phyloP scores from a whole-genome alignment of 2,113 vertebrate genomes.

The Colinus virginianus region DNA sequence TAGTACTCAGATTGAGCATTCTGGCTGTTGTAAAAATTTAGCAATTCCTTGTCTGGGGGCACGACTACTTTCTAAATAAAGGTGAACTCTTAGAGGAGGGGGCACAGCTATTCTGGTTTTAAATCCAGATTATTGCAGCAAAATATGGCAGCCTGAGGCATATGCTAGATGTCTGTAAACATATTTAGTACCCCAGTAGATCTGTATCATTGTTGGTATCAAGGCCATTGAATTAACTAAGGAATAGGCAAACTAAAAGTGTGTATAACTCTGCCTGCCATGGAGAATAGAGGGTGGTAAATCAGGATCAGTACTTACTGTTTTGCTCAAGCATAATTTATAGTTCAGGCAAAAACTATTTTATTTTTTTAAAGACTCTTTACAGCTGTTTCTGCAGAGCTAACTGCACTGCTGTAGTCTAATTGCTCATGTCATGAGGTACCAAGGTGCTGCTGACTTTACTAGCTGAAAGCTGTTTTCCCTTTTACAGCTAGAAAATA shows the following conservation, averaged over 20 bases:
- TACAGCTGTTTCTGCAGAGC: background rate
- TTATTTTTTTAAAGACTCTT: background rate
- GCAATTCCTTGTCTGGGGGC: background rate
- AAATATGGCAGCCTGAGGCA: background rate
- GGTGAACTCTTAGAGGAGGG: background rate
- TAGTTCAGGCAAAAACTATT: background rate
- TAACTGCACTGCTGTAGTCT: background rate
- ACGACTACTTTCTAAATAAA: background rate
- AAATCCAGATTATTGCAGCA: background rate
- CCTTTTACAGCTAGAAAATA: background rate
- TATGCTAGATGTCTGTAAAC: background rate
- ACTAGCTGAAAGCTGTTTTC: background rate
- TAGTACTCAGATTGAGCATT: background rate
- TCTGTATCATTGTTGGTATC: rapidly evolving
- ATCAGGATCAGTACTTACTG: background rate
- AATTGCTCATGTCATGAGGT: background rate
- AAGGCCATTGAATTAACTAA: background rate
- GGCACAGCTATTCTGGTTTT: background rate
- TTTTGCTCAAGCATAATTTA: background rate
- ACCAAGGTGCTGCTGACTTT: background rate
- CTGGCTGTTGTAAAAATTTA: background rate
- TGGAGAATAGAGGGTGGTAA: background rate
- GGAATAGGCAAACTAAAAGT: background rate
- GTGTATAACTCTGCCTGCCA: background rate
- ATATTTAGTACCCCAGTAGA: background rate